Evolutionary conservation across 2,113 vertebrate genomes (phyloP), one percentile per base, ranked within the genome.

Genomic region (Syrmaticus mikado): DNA sequence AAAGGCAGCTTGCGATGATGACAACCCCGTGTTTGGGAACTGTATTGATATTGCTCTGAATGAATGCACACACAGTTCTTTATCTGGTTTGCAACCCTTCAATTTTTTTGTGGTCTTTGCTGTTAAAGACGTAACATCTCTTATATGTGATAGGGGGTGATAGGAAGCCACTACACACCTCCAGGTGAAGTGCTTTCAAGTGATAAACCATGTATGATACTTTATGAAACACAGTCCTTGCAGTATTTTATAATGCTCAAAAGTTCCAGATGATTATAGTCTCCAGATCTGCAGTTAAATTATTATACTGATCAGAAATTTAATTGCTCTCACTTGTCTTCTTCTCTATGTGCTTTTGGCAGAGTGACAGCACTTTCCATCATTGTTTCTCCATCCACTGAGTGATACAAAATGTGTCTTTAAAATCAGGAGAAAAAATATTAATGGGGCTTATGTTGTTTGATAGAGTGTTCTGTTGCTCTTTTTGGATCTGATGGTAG

Each of bases 271-370:
- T 95, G 82, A 97, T 96, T 95, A 86, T 84, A 93, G 90, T 94
- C 79, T 82, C 92, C 57, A 93, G 90, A 96, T 91, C 82, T 92
- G 62, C 84, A 58, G 88, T 85, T 95, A 96, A 97, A 95, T 95
- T 96, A 95, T 94, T 94, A 93, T 91, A 84, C 90, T 95, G 92
- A 95, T 97, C 95, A 95, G 92, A 94, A 96, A 94, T 92, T 91
- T 96, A 93, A 97, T 95, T 95, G 86, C 91, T 91, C 86, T 96
- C 95, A 93, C 96, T 95, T 97, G 89, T 97, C 93, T 96, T 96
- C 45, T 77, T 96, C 90, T 92, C 45, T 84, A 58, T 71, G 48
- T 71, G 93, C 73, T 94, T 89, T 94, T 97, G 96, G 94, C 94
- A 93, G 68, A 79, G 84, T 93, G 94, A 95, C 96, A 95, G 55